phyloP scores from a whole-genome alignment of 2,888 invertebrate species.

The Podabrus alpinus region DNA sequence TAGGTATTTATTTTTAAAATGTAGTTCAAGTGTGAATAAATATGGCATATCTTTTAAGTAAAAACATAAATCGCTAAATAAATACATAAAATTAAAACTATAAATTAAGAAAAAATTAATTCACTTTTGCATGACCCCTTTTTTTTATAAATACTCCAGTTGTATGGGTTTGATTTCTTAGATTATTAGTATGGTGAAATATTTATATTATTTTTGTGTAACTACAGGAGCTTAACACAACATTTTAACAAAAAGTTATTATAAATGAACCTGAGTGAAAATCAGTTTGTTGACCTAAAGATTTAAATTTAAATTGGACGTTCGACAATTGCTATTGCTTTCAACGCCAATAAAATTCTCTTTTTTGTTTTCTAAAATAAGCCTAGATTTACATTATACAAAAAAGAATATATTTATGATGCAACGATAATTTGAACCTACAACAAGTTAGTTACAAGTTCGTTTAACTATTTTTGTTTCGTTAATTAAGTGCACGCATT shows the following conservation, averaged over 20 bases:
- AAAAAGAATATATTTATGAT: not conserved
- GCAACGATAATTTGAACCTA: not conserved
- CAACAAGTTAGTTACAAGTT: not conserved
- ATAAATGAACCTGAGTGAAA: not conserved
- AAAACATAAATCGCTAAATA: not conserved
- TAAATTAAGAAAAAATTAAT: not conserved
- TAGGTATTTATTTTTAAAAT: not conserved
- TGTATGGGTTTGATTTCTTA: not conserved
- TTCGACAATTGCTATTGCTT: not conserved
- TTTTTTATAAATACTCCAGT: not conserved
- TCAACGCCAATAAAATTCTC: not conserved
- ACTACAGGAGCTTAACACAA: not conserved
- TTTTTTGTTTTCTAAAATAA: slow-evolving; percentile 7
- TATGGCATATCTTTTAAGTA: not conserved
- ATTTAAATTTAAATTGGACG: slow-evolving; percentile 12
- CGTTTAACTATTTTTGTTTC: not conserved
- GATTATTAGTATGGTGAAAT: not conserved
- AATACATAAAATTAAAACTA: not conserved
- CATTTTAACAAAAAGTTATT: not conserved
- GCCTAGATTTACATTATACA: not conserved
- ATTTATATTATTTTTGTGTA: not conserved
- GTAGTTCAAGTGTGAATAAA: not conserved
- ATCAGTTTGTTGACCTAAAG: slow-evolving; percentile 11
- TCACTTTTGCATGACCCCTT: not conserved
- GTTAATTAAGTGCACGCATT: not conserved